phyloP scores from a whole-genome alignment of 1,140 invertebrate genomes.

The Halesus radiatus region DNA sequence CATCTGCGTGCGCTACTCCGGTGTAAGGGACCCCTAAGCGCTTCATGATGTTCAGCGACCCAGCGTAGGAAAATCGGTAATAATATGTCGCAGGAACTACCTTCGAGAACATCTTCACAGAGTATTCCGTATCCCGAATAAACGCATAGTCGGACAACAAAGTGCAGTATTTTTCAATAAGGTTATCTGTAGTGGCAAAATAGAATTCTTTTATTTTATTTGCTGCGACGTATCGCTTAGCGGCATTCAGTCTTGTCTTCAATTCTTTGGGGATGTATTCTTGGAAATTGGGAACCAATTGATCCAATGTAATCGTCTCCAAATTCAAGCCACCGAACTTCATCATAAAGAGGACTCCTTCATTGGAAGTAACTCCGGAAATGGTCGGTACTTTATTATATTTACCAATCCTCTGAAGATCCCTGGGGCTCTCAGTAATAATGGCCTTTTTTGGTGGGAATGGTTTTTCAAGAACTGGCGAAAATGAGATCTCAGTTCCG shows the following conservation, averaged over 20 bases:
- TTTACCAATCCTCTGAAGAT: constrained; percentile 47
- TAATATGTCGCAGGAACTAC: constrained; percentile 51
- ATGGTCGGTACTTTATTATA: constrained; percentile 56
- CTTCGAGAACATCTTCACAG: constrained; percentile 6
- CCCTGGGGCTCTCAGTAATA: constrained; percentile 43
- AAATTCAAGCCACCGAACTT: not conserved
- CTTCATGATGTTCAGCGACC: constrained; percentile 61
- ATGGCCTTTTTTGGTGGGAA: constrained; percentile 44
- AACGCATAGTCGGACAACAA: constrained; percentile 43
- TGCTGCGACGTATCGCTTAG: not conserved
- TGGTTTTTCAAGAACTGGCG: constrained; percentile 50
- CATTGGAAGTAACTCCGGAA: constrained; percentile 51
- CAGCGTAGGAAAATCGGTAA: constrained; percentile 62
- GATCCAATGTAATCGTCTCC: constrained; percentile 17
- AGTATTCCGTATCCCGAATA: constrained; percentile 22
- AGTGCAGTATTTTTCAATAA: constrained; percentile 37
- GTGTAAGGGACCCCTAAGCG: constrained; percentile 60
- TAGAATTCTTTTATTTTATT: constrained; percentile 51
- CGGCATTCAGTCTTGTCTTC: not conserved
- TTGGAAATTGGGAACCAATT: constrained; percentile 8
- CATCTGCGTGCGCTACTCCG: constrained; percentile 65
- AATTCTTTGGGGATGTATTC: not conserved
- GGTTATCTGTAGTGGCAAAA: constrained; percentile 13
- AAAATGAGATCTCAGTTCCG: constrained; percentile 41
- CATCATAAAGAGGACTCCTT: constrained; percentile 51